Evolutionary conservation across 2,888 invertebrate species (phyloP), one percentile per base, ranked within the genome.

Genomic region (Cheilosia grossa): DNA sequence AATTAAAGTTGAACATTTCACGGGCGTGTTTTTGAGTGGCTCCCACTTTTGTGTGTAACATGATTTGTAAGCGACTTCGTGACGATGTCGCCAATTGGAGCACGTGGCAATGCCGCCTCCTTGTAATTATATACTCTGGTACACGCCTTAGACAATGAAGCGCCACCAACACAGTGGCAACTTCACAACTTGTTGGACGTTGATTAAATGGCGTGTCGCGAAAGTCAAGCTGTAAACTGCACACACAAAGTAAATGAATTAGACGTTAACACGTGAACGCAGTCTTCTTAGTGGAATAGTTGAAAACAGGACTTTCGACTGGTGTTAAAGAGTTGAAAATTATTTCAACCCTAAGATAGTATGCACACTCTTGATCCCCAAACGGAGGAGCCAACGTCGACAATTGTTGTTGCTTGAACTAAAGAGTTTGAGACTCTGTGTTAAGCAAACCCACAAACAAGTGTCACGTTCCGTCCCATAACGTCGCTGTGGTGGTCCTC

Each of bases 1-100:
- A 54, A 56, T 67, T 67, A 56, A 67, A 67, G 67, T 67, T 54
- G 54, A 56, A 67, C 44, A 54, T 47, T 67, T 54, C n/a, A 56
- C 56, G 42, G 44, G 42, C 2, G 27, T 24, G 13, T 30, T n/a
- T 42, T 17, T 44, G 4, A 2, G 9, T 21, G 17, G 9, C 15
- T 24, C 5, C 33, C 17, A 9, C 17, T 33, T 40, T 37, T 7
- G 9, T 6, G 19, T 24, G 42, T 24, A 15, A 21, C 21, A 13
- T 24, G 17, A 27, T 44, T 61, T 27, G n/a, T 1, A 61, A 13
- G 4, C 42, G 17, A 61, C 59, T 59, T 59, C 7, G 58, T 59
- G 27, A 44, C 6, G 19, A 21, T 17, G 13, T 21, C 33, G 9
- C 15, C 10, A 44, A 61, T 44, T 61, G n/a, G n/a, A 13, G 15